phyloP scores from a whole-genome alignment of 1,140 invertebrate genomes.

The Drosophila hydei region DNA sequence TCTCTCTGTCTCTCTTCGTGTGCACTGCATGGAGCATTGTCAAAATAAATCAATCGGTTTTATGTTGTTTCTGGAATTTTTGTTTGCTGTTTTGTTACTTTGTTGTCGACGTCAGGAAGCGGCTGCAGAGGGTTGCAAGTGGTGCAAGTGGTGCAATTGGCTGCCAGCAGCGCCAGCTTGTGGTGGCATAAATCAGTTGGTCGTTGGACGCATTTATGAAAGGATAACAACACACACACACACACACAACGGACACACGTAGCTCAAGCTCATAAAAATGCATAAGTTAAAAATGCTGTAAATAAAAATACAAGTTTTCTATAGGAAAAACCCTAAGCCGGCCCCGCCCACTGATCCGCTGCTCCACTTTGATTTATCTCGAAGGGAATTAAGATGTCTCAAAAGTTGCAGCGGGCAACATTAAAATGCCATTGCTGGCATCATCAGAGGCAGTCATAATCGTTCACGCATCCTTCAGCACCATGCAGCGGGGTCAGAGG shows the following conservation, averaged over 20 bases:
- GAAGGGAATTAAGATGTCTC: constrained; percentile 79
- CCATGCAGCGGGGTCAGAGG: constrained; percentile 22
- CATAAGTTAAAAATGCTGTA: constrained; percentile 65
- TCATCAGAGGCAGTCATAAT: constrained; percentile 61
- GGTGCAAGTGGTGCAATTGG: constrained; percentile 27
- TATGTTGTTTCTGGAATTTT: constrained; percentile 82
- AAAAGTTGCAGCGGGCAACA: constrained; percentile 66
- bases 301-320: constrained; percentile 72
- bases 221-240: constrained; percentile 64
- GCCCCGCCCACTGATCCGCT: constrained; percentile 13
- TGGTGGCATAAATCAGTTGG: constrained; percentile 79
- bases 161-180: constrained; percentile 62
- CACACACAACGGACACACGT: constrained; percentile 17
- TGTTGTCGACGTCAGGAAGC: constrained; percentile 61
- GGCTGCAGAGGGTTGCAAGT: constrained; percentile 45
- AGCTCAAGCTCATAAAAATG: constrained; percentile 67
- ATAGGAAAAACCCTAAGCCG: background rate
- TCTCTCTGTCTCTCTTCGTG: background rate
- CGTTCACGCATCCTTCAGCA: constrained; percentile 58
- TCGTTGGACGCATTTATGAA: constrained; percentile 77
- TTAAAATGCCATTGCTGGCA: constrained; percentile 47
- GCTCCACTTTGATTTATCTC: constrained; percentile 71
- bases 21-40: constrained; percentile 73
- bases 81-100: constrained; percentile 77
- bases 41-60: constrained; percentile 83